Evolutionary conservation across 2,113 vertebrate species (phyloP).

Genomic region (Procapra przewalskii): DNA sequence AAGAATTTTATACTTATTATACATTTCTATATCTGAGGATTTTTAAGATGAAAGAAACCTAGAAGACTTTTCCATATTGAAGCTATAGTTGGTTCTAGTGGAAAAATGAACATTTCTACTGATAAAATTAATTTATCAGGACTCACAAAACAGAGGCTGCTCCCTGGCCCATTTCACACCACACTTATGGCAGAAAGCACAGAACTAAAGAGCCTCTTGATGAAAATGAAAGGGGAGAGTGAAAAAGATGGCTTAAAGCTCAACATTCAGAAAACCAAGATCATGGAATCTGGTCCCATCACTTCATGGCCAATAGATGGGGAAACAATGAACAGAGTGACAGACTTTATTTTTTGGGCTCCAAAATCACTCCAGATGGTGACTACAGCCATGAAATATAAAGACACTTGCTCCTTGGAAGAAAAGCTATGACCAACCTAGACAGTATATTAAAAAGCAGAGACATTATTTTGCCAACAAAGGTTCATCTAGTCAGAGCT

Average conservation of each 20-base stretch:
- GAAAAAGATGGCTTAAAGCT: background rate
- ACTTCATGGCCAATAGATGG: background rate
- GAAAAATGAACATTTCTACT: background rate
- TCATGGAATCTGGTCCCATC: background rate
- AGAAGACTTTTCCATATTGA: background rate
- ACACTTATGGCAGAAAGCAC: background rate
- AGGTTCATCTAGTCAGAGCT: background rate
- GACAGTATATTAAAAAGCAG: background rate
- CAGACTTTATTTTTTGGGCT: background rate
- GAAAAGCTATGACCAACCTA: background rate
- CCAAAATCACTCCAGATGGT: background rate
- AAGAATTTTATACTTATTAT: background rate
- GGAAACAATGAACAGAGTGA: background rate
- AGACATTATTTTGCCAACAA: background rate
- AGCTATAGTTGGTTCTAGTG: background rate
- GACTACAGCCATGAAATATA: background rate
- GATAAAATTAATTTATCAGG: background rate
- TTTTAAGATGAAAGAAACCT: constrained; percentile 28
- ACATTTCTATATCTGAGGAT: background rate
- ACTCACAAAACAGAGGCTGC: background rate
- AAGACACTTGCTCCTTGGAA: background rate
- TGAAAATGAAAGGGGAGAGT: background rate
- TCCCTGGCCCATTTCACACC: background rate
- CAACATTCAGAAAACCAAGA: background rate
- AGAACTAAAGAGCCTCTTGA: background rate